Evolutionary conservation across 92 coral and sea anemone genomes (phyloP).

Genomic region (Zoanthus gigantus): DNA sequence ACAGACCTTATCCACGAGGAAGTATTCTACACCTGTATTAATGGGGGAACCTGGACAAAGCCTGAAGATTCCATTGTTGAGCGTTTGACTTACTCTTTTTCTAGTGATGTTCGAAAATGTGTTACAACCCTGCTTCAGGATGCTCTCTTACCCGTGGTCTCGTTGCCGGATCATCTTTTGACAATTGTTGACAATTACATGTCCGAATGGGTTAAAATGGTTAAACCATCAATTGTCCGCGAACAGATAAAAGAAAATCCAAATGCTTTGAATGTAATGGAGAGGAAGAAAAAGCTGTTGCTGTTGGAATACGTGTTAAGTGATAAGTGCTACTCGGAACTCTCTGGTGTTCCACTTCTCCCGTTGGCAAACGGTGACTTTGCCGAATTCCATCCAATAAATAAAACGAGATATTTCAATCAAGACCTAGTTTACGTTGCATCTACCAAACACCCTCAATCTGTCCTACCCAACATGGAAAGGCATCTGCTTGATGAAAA

Average conservation of each 20-base stretch:
- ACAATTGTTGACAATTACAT: slow-evolving; percentile 28
- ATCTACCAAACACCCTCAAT: slow-evolving; percentile 37
- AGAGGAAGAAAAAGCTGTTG: slow-evolving; percentile 49
- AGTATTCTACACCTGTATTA: slow-evolving; percentile 35
- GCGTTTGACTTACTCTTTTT: slow-evolving; percentile 29
- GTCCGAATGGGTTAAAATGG: background rate
- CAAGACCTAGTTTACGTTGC: slow-evolving; percentile 44
- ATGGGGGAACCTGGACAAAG: slow-evolving; percentile 43
- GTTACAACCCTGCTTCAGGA: slow-evolving; percentile 29
- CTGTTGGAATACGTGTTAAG: slow-evolving; percentile 49
- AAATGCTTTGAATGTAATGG: background rate
- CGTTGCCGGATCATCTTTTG: slow-evolving; percentile 52
- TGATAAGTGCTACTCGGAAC: slow-evolving; percentile 11
- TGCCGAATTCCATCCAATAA: slow-evolving; percentile 28
- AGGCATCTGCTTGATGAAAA: slow-evolving; percentile 52
- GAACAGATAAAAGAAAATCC: background rate
- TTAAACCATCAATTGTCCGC: slow-evolving; percentile 1
- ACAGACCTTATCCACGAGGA: background rate
- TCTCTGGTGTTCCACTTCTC: slow-evolving; percentile 54
- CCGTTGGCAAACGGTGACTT: slow-evolving; percentile 59
- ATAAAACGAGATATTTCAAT: background rate
- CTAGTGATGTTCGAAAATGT: slow-evolving; percentile 8
- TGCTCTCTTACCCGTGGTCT: background rate
- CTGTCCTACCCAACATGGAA: slow-evolving; percentile 51
- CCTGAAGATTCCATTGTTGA: slow-evolving; percentile 29